Base-by-base conservation (phyloP, 2,113 vertebrate genomes). In the Lonchura striata region DNA sequence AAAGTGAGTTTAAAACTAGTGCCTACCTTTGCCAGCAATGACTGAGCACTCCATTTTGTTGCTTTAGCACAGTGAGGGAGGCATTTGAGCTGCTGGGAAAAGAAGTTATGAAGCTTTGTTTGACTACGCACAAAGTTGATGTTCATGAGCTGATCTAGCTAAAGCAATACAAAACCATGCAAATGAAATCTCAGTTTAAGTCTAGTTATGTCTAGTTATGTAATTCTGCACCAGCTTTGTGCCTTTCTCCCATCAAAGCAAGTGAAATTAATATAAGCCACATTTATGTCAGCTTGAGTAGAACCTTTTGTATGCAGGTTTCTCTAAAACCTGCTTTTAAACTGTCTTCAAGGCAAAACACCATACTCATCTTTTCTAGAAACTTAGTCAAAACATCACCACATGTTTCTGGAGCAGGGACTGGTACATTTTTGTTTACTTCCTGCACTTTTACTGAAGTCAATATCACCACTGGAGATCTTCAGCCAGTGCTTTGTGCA, bases 331-430 rank as follows among this genome's bases (percentile, higher is more conserved):
- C 13, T 74, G 25, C 30, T 80, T 92, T 90, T 74, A 54, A 83
- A 47, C 15, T 46, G 42, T 14, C 30, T 66, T 72, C 30, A 70
- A 77, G 42, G 63, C 7, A 59, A 81, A 91, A 44, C 19, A 41
- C 44, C 15, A 4, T 39, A 19, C 63, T 75, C 35, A 50, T 81
- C 46, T 82, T 56, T 75, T 49, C 44, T 81, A 72, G 56, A 82
- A 90, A 47, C 24, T 61, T 52, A 85, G 52, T 64, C 50, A 79
- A 90, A 94, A 14, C 21, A 6, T 41, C 30, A 59, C n/a, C 1
- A 0, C 1, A 0, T 22, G 41, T 72, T 90, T 54, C 79, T 90
- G 15, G 23, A 53, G 37, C 0, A 2, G 54, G 4, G 6, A 59
- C 53, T 35, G 59, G 37, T 31, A 57, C 28, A 6, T 60, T 77